Percentiles rank a stretch among this genome's conserved stretches.
These are phyloP conservation scores for Campoplex capitator DNA, from an alignment of 2,888 invertebrate genomes.

Conservation along the genomic window DNA sequence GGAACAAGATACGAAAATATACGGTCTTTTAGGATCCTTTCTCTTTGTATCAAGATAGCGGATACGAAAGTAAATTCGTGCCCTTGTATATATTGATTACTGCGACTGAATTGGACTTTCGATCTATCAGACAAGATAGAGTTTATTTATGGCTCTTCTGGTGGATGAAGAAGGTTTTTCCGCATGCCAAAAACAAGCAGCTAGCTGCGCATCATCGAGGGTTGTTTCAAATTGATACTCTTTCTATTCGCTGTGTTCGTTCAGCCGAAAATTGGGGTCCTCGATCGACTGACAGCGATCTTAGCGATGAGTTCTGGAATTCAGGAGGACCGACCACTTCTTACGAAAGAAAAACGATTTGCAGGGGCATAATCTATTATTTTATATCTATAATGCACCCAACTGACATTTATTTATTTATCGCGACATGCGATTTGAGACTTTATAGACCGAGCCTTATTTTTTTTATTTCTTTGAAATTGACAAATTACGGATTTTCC, in stretches of 20 bases:
- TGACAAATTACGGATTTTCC: neutral
- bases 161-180: slow-evolving; percentile 48
- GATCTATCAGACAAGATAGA: slow-evolving; percentile 56
- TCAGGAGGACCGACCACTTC: neutral
- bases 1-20: slow-evolving; percentile 22
- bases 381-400: neutral
- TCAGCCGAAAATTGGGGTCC: slow-evolving; percentile 35
- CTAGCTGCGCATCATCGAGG: slow-evolving; percentile 50
- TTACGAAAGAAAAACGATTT: neutral
- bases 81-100: slow-evolving; percentile 52
- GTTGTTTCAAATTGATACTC: neutral
- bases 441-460: neutral
- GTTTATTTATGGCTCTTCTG: slow-evolving; percentile 24
- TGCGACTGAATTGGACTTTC: slow-evolving; percentile 44
- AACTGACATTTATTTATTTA: neutral
- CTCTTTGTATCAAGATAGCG: slow-evolving; percentile 47
- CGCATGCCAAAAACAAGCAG: slow-evolving; percentile 43
- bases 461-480: neutral
- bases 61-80: slow-evolving; percentile 20
- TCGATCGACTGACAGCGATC: slow-evolving; percentile 30
- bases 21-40: slow-evolving; percentile 25
- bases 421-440: neutral
- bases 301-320: slow-evolving; percentile 64
- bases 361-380: neutral
- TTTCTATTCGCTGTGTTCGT: slow-evolving; percentile 45